Evolutionary conservation across 2,113 vertebrate genomes (phyloP).

Genomic region (Falcunculus frontatus): DNA sequence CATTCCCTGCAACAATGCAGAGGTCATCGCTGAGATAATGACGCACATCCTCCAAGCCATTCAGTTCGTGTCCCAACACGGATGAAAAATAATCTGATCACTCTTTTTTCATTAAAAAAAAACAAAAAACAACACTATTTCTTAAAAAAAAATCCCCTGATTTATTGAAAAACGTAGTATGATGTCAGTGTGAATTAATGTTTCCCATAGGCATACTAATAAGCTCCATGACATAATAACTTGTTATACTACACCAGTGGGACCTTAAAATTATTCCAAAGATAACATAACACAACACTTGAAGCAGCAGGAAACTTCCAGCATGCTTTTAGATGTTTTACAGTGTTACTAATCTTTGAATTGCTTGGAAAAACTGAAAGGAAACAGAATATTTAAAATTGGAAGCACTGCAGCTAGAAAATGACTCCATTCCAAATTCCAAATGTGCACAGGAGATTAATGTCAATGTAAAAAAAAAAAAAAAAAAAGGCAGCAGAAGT

Average conservation of each 20-base stretch:
- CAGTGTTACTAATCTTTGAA: constrained; percentile 83
- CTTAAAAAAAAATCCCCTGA: constrained; percentile 42
- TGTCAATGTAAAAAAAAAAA: constrained; percentile 35
- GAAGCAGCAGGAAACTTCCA: constrained; percentile 87
- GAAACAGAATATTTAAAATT: constrained; percentile 81
- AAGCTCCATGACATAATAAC: constrained; percentile 81
- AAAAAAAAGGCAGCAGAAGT: constrained; percentile 12
- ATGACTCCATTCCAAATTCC: constrained; percentile 71
- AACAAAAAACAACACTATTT: background rate
- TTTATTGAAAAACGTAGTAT: constrained; percentile 70
- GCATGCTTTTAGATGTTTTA: constrained; percentile 83
- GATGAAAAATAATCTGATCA: constrained; percentile 43
- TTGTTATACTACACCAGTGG: constrained; percentile 77
- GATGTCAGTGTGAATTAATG: constrained; percentile 77
- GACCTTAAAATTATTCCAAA: constrained; percentile 85
- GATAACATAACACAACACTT: constrained; percentile 85
- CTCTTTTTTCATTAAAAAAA: constrained; percentile 6
- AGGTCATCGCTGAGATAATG: background rate
- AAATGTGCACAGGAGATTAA: constrained; percentile 73
- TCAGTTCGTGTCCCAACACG: background rate
- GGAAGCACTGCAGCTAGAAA: constrained; percentile 67
- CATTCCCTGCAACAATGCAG: background rate
- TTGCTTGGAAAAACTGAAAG: constrained; percentile 74
- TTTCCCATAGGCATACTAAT: constrained; percentile 80
- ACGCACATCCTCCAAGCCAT: background rate